A percentile compares a stretch with the other conserved stretches of the same genome.
These are phyloP conservation scores for Actenoides lindsayi DNA, from an alignment of 2,113 vertebrate genomes.

Conservation along the genomic window DNA sequence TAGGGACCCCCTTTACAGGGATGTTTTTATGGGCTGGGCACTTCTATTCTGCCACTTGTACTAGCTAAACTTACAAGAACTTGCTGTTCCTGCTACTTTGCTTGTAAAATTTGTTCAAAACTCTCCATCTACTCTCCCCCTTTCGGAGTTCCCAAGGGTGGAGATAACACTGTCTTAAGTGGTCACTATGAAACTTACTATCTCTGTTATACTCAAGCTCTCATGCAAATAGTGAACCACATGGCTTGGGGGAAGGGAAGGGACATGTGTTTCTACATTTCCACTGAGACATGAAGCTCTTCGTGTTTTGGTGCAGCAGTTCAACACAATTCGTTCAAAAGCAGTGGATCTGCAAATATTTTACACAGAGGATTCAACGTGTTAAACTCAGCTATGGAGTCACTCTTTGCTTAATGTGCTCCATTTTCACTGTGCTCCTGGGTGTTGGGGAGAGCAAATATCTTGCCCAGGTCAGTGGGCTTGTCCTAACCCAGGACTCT, in stretches of 20 bases:
- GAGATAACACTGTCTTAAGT: not conserved
- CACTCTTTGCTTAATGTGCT: not conserved
- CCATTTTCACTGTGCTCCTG: not conserved
- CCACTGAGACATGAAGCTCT: rapidly evolving
- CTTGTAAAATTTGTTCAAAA: not conserved
- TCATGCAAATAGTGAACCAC: not conserved
- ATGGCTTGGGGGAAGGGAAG: not conserved
- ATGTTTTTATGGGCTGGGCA: rapidly evolving
- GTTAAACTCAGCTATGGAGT: not conserved
- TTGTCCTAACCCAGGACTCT: not conserved
- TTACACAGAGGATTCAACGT: not conserved
- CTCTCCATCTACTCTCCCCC: not conserved
- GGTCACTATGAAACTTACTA: not conserved
- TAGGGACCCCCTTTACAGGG: not conserved
- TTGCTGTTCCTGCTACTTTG: not conserved
- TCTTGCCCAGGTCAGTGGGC: not conserved
- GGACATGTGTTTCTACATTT: not conserved
- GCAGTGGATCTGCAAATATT: not conserved
- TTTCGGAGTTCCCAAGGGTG: not conserved
- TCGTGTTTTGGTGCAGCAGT: not conserved
- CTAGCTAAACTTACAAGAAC: not conserved
- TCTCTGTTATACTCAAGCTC: not conserved
- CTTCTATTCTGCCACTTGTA: not conserved
- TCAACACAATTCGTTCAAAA: not conserved
- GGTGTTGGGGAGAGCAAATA: not conserved